Conservation (phyloP, 1,140 invertebrate species). For the Scaptomyza pallida region DNA sequence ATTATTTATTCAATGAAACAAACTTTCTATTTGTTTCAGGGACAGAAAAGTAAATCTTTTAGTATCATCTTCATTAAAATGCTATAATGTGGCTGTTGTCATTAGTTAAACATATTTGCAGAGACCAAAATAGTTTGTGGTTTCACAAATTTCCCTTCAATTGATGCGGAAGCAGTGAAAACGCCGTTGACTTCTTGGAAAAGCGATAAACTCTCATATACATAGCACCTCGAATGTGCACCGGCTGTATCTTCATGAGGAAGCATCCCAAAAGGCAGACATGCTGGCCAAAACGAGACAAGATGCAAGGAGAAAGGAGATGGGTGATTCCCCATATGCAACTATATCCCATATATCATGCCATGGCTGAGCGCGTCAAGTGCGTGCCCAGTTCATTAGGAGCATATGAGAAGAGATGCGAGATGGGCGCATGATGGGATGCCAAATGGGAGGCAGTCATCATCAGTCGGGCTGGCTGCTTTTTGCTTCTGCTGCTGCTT, state of each 20-base stretch:
- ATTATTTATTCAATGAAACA: too few species aligned
- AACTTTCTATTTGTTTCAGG: too few species aligned
- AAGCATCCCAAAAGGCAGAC: slow-evolving; percentile 1
- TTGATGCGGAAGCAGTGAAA: slow-evolving; percentile 71
- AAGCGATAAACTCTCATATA: slow-evolving; percentile 65
- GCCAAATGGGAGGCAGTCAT: neutral
- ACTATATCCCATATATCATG: slow-evolving; percentile 72
- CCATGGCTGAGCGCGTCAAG: slow-evolving; percentile 77
- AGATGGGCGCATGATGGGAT: slow-evolving; percentile 1
- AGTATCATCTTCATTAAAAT: too few species aligned
- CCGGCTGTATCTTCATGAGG: slow-evolving; percentile 29
- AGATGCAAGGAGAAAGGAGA: neutral
- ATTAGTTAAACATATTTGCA: neutral
- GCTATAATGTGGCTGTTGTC: neutral
- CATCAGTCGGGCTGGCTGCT: slow-evolving; percentile 28
- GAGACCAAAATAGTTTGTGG: slow-evolving; percentile 29
- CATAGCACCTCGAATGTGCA: slow-evolving; percentile 44
- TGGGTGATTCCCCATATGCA: slow-evolving; percentile 18
- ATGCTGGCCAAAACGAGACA: neutral
- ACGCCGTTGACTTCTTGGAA: slow-evolving; percentile 63
- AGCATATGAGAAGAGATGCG: slow-evolving; percentile 22
- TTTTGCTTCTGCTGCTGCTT: slow-evolving; percentile 52
- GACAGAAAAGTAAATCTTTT: too few species aligned
- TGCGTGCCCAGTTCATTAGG: slow-evolving; percentile 81
- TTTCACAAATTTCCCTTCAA: slow-evolving; percentile 45